A percentile compares a stretch with the other conserved stretches of the same genome.
Conservation (phyloP, 2,797 vertebrate genomes). For the Martes flavigula region DNA sequence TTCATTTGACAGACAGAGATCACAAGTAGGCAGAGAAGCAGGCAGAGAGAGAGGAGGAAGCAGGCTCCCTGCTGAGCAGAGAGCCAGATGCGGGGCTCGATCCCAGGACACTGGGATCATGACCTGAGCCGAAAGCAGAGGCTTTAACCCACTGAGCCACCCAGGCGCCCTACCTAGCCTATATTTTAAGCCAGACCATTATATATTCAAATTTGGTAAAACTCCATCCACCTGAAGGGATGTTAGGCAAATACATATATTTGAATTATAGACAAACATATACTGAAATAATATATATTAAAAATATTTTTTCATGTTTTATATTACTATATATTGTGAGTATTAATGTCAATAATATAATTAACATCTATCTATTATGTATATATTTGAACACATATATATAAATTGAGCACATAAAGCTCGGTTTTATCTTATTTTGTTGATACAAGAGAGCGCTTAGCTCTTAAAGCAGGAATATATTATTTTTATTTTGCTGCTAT, state of each 20-base stretch:
- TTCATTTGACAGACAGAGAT: too few species aligned
- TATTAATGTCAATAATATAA: background rate
- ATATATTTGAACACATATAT: background rate
- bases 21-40: too few species aligned
- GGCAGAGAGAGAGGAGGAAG: too few species aligned
- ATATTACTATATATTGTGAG: background rate
- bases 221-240: background rate
- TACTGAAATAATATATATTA: background rate
- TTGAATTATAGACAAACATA: background rate
- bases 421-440: background rate
- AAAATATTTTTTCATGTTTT: background rate
- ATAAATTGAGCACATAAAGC: background rate
- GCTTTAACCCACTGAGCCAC: background rate
- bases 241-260: background rate
- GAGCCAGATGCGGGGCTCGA: too few species aligned
- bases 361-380: background rate
- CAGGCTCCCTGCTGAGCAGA: too few species aligned
- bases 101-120: too few species aligned
- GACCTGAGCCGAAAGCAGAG: too few species aligned
- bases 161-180: background rate
- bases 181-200: slow-evolving; percentile 4
- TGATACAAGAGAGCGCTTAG: background rate
- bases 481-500: background rate
- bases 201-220: background rate
- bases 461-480: background rate